Evolutionary conservation across 1,140 invertebrate genomes (phyloP).

Genomic region (Epicauta chinensis): DNA sequence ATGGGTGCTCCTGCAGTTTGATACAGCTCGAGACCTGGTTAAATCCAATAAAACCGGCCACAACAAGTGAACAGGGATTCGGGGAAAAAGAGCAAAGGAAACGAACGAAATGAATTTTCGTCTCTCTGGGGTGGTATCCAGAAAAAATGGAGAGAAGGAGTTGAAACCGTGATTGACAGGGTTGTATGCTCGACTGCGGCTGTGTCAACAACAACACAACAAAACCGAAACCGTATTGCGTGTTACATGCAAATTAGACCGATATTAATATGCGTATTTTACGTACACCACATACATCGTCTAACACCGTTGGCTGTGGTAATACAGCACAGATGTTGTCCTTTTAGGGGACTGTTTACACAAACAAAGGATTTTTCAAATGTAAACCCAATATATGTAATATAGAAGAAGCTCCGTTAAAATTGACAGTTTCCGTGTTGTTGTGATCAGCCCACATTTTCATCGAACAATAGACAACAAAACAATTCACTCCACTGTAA

Average conservation of each 20-base stretch:
- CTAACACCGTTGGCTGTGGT: slow-evolving; percentile 15
- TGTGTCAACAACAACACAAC: slow-evolving; percentile 33
- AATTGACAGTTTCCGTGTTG: no score
- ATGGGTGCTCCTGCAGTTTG: slow-evolving; percentile 7
- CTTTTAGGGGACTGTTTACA: slow-evolving; percentile 33
- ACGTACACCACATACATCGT: slow-evolving; percentile 27
- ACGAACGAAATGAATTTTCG: no score
- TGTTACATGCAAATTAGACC: slow-evolving; percentile 39
- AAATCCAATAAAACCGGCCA: no score
- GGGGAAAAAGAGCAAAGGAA: no score
- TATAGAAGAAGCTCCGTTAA: no score
- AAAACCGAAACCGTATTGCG: slow-evolving; percentile 29
- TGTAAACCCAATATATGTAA: no score
- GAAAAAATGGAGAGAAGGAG: no score
- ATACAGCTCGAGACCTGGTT: not conserved
- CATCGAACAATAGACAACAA: no score
- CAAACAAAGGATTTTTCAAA: slow-evolving; percentile 33
- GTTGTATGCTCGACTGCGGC: slow-evolving; percentile 26
- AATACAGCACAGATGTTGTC: slow-evolving; percentile 31
- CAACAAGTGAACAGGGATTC: no score
- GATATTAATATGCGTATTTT: slow-evolving; percentile 38
- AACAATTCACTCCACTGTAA: no score
- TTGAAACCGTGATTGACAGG: slow-evolving; percentile 29
- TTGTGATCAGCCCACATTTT: no score
- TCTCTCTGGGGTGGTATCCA: no score